phyloP scores from a whole-genome alignment of 1,140 invertebrate species.

The Drosophila leontia region DNA sequence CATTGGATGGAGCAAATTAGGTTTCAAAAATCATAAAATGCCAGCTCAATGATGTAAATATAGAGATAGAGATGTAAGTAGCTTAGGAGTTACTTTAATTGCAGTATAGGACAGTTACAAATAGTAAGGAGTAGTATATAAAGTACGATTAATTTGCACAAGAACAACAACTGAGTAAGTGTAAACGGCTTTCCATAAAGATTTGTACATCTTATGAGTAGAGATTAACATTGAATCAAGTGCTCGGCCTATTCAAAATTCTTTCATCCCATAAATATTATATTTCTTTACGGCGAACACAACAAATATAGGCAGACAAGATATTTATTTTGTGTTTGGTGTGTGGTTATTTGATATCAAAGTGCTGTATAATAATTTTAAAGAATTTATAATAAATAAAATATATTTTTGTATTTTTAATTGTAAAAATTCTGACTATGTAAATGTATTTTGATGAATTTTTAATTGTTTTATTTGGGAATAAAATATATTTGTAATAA shows the following conservation, averaged over 20 bases:
- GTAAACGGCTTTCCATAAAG: slow-evolving; percentile 59
- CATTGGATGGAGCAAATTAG: slow-evolving; percentile 65
- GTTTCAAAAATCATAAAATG: slow-evolving; percentile 53
- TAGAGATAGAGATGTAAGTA: slow-evolving; percentile 30
- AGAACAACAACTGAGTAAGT: slow-evolving; percentile 65
- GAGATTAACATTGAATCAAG: slow-evolving; percentile 32
- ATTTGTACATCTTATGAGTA: slow-evolving; percentile 67
- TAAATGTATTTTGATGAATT: background rate
- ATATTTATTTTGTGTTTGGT: background rate
- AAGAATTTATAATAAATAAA: background rate
- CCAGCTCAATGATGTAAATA: slow-evolving; percentile 37
- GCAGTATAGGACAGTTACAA: slow-evolving; percentile 30
- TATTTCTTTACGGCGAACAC: slow-evolving; percentile 21
- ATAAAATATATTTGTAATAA: slow-evolving; percentile 1
- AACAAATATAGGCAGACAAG: slow-evolving; percentile 10
- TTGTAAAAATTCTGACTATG: background rate
- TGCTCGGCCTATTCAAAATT: slow-evolving; percentile 21
- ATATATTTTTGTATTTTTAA: background rate
- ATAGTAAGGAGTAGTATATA: slow-evolving; percentile 14
- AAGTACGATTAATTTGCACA: slow-evolving; percentile 56
- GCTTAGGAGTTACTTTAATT: slow-evolving; percentile 43
- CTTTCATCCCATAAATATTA: background rate
- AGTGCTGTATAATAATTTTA: background rate
- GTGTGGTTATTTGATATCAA: background rate
- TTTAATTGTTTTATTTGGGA: background rate